Evolutionary conservation across 1,140 invertebrate genomes (phyloP), one percentile per base, ranked within the genome.

Genomic region (Trichoplusia ni): DNA sequence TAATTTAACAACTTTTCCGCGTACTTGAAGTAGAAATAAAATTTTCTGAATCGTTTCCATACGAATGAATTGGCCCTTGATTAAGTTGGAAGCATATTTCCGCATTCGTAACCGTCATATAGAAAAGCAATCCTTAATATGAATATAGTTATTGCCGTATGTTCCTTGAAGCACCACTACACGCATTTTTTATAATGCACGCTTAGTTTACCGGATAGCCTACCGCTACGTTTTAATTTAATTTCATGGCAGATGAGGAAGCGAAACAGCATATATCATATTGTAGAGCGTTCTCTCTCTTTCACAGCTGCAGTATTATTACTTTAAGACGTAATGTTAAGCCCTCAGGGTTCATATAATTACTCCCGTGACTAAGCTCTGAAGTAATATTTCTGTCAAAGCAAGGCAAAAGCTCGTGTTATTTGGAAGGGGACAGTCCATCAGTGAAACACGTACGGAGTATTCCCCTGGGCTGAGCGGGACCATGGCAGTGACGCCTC

Each of bases 401-500:
- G 40, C 27, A 27, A 31, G 13, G 7, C 19, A 44, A 40, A 66
- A 60, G 9, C 13, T 11, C 21, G 11, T 16, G n/a, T 46, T 42
- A 56, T 63, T 63, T 19, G 51, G 27, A 40, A 38, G 38, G 13
- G 31, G 25, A 25, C 27, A 44, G 56, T 64, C 47, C 51, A 47
- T 64, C 51, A 56, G 25, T 25, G 31, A 3, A 23, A 44, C 27
- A 25, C 19, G 13, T 51, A 38, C 6, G 21, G 29, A 46, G 38
- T 11, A 63, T 49, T 68, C 66, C 66, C 66, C 38, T 56, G 66
- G 60, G 66, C 66, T 53, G 66, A 3, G 23, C 37, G 35, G 46
- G 23, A 59, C 35, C 38, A 13, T 9, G 51, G 60, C 44, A 8
- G 19, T 25, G 47, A 11, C 29, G 6, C 21, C 25, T 19, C 13